phyloP scores from a whole-genome alignment of 2,113 vertebrate genomes.

The Thamnophis sirtalis region DNA sequence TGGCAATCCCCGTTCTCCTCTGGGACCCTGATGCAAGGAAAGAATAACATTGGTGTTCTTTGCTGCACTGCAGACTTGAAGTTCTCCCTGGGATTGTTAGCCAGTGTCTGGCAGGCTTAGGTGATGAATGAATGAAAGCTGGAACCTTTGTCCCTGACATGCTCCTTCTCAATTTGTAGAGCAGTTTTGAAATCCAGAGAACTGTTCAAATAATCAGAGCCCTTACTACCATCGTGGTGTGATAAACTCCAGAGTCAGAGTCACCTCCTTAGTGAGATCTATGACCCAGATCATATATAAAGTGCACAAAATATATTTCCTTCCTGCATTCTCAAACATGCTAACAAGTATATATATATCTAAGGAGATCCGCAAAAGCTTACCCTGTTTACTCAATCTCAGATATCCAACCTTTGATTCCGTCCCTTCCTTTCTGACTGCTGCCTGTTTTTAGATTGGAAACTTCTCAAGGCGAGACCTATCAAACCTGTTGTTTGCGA shows the following conservation, averaged over 20 bases:
- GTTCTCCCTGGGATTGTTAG: neutral
- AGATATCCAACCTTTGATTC: neutral
- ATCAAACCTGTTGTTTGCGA: neutral
- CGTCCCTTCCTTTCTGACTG: neutral
- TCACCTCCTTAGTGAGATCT: neutral
- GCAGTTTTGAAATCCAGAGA: neutral
- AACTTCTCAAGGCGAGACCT: neutral
- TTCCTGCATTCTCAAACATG: neutral
- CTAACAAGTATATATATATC: too few relatives aligned
- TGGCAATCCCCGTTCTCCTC: slow-evolving; percentile 81
- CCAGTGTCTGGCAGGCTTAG: neutral
- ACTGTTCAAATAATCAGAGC: neutral
- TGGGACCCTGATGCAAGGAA: slow-evolving; percentile 74
- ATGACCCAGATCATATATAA: neutral
- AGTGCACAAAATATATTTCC: neutral
- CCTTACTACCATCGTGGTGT: neutral
- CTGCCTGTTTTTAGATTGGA: neutral
- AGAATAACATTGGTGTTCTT: neutral
- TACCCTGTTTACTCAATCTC: neutral
- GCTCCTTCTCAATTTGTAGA: neutral
- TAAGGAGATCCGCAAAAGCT: neutral
- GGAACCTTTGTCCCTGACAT: neutral
- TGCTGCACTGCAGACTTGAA: neutral
- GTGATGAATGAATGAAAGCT: neutral
- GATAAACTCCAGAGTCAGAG: neutral